A percentile compares a stretch with the other conserved stretches of the same genome.
Conservation (phyloP, 1,140 invertebrate genomes). For the Akabosia matsudoensis region DNA sequence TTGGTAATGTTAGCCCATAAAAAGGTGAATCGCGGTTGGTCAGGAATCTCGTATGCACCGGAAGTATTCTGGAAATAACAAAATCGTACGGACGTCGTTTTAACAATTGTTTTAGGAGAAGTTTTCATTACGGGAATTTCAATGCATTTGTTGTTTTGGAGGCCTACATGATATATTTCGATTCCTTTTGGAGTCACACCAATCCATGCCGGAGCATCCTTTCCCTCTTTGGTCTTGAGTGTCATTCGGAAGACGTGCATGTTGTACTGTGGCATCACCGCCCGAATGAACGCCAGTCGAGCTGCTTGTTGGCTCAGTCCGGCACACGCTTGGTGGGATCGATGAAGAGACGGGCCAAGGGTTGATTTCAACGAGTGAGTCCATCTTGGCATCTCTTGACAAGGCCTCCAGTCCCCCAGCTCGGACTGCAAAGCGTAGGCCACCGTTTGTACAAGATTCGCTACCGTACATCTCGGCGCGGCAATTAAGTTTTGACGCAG, state of each 20-base stretch:
- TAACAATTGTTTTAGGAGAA: neutral
- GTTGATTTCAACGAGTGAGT: conserved; percentile 19
- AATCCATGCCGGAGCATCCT: conserved; percentile 42
- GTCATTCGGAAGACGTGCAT: conserved; percentile 45
- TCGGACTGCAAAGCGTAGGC: conserved; percentile 83
- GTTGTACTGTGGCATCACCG: conserved; percentile 44
- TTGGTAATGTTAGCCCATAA: conserved; percentile 91
- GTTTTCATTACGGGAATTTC: neutral
- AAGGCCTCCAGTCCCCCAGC: conserved; percentile 66
- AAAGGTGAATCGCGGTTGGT: conserved; percentile 59
- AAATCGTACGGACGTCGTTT: neutral
- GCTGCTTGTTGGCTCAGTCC: conserved; percentile 40
- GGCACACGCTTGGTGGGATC: conserved; percentile 37
- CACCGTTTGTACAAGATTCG: conserved; percentile 61
- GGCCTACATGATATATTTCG: conserved; percentile 38
- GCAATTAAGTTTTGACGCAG: conserved; percentile 77
- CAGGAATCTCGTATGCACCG: conserved; percentile 51
- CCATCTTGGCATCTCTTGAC: conserved; percentile 43
- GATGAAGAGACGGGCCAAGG: conserved; percentile 21
- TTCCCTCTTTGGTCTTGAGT: conserved; percentile 44
- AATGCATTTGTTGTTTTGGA: neutral
- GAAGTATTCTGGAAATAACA: conserved; percentile 48
- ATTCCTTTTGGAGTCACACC: conserved; percentile 45
- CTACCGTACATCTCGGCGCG: conserved; percentile 51
- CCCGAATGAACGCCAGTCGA: conserved; percentile 42